Evolutionary conservation across 2,888 invertebrate species (phyloP).

Genomic region (Asteroscopus sphinx): DNA sequence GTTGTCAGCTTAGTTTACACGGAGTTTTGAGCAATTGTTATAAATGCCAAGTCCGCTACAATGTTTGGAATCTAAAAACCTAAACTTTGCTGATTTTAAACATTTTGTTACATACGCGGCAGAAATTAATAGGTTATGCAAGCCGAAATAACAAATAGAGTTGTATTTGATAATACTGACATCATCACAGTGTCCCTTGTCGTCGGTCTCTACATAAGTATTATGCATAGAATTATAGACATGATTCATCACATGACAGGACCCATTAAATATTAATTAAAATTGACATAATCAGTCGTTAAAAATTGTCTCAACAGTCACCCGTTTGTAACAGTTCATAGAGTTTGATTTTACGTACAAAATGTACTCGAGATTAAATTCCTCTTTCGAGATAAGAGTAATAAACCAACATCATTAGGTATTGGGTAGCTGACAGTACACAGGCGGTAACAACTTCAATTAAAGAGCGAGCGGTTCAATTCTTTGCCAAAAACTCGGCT

Average conservation of each 20-base stretch:
- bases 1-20: constrained; percentile 15
- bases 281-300: constrained; percentile 44
- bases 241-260: constrained; percentile 55
- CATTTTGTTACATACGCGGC: constrained; percentile 25
- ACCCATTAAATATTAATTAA: constrained; percentile 52
- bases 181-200: constrained; percentile 44
- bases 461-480: constrained; percentile 20
- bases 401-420: constrained; percentile 51
- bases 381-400: constrained; percentile 48
- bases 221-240: constrained; percentile 38
- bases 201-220: constrained; percentile 24
- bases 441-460: constrained; percentile 37
- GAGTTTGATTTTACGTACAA: constrained; percentile 47
- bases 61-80: too few relatives aligned
- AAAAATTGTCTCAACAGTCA: constrained; percentile 35
- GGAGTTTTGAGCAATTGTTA: constrained; percentile 24
- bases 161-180: constrained; percentile 54
- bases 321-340: constrained; percentile 27
- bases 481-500: constrained; percentile 43
- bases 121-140: constrained; percentile 43
- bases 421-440: constrained; percentile 34
- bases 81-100: neutral
- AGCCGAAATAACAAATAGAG: constrained; percentile 42
- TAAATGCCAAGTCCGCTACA: too few relatives aligned
- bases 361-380: constrained; percentile 51